Conservation (phyloP, 92 coral and sea anemone genomes). For the Heteractis magnifica region DNA sequence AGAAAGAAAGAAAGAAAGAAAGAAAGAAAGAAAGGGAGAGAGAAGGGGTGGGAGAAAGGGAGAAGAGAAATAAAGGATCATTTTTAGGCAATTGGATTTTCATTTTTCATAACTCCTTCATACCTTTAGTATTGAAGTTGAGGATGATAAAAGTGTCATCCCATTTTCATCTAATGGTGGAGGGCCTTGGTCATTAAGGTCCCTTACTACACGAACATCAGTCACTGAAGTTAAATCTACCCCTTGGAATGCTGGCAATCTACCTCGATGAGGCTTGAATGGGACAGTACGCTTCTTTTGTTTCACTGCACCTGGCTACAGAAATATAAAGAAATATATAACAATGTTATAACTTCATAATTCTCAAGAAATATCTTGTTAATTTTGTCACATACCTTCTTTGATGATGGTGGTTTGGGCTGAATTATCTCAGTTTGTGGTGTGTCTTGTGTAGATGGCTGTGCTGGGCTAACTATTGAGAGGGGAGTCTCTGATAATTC, state of each 20-base stretch:
- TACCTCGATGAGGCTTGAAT: conserved; percentile 70
- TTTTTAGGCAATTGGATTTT: neutral
- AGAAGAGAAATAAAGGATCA: neutral
- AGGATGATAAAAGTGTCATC: conserved; percentile 69
- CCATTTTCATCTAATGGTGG: conserved; percentile 61
- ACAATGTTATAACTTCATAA: too few relatives aligned
- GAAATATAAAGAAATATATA: neutral
- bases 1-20: neutral
- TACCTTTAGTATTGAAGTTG: conserved; percentile 81
- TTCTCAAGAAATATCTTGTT: neutral
- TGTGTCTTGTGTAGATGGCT: conserved; percentile 29
- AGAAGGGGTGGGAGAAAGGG: neutral
- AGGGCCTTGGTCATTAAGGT: conserved; percentile 11
- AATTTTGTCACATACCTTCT: conserved; percentile 15
- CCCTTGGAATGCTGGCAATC: conserved; percentile 74
- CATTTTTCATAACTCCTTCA: neutral
- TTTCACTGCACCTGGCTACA: neutral
- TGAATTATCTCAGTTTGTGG: conserved; percentile 25
- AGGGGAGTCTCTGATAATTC: conserved; percentile 57
- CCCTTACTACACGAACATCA: conserved; percentile 45
- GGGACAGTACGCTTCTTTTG: conserved; percentile 41
- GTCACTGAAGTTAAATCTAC: conserved; percentile 79
- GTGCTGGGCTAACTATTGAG: conserved; percentile 67
- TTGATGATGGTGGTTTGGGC: conserved; percentile 36
- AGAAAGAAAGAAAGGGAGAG: neutral